Base-by-base conservation (phyloP, 1,140 invertebrate species). In the Lucilia cuprina region DNA sequence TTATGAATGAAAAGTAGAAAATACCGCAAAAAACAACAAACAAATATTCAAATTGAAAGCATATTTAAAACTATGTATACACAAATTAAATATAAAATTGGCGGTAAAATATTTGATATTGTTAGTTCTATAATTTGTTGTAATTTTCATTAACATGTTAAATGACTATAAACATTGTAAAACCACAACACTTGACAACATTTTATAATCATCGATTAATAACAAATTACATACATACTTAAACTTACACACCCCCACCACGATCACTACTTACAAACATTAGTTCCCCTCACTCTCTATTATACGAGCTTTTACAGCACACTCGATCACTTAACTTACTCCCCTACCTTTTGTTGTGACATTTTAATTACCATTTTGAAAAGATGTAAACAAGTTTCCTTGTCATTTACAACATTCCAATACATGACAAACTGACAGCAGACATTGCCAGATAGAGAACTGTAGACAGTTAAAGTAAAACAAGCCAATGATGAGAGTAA, bases 361-460 rank as follows among this genome's bases (percentile, higher is more conserved):
- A 78, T 78, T 78, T 78, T 78, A 78, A 78, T 78, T 78, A 78
- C 75, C 75, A 35, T 78, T 60, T 78, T 78, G 75, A 78, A 14
- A 47, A 17, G 55, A 60, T 60, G 47, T 78, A 78, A 78, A 78
- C 34, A 78, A 41, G 75, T 78, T 78, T 19, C 34, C 75, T 41
- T 35, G 75, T 78, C 34, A 78, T 78, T 78, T 78, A 78, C 75
- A 78, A 78, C 75, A 78, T 78, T 78, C 75, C 35, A 41, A 60
- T 60, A 60, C 55, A 60, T 60, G 55, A 60, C 55, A 60, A 60
- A 60, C 2, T 60, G 55, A 60, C 55, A 17, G 55, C 55, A 17
- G 55, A 17, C 41, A 41, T 41, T 10, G 5, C 10, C 5, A 41
- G 41, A 41, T 41, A 41, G 41, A 41, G 41, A 41, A 10, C 41